Evolutionary conservation across 2,797 vertebrate genomes (phyloP).

Genomic region (Protosalanx chinensis): DNA sequence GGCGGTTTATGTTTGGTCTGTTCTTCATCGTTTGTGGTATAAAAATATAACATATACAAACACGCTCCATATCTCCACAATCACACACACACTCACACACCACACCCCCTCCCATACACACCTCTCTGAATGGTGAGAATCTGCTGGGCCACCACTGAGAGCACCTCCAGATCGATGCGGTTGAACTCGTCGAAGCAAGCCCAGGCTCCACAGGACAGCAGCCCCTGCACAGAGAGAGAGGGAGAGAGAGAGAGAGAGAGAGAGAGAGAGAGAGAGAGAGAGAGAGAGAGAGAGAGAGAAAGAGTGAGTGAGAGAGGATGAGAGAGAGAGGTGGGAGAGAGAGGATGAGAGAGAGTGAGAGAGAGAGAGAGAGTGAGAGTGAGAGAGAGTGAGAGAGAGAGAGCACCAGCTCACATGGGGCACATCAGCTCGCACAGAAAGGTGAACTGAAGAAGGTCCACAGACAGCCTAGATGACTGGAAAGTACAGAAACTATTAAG

Average conservation of each 20-base stretch:
- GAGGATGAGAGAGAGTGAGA: background rate
- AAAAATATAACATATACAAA: background rate
- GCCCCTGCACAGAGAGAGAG: conserved; percentile 67
- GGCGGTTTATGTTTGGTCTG: too few relatives aligned
- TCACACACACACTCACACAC: background rate
- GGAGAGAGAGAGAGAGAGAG: background rate
- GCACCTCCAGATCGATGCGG: conserved; percentile 91
- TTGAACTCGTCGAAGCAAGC: conserved; percentile 96
- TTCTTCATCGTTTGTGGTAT: background rate
- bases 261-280: too few relatives aligned
- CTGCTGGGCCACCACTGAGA: conserved; percentile 92
- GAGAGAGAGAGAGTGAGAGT: too few relatives aligned
- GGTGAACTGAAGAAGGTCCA: too few relatives aligned
- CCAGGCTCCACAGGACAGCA: conserved; percentile 90
- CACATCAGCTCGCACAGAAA: background rate
- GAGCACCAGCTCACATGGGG: too few relatives aligned
- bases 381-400: background rate
- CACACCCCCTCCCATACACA: background rate
- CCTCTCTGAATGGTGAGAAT: conserved; percentile 79
- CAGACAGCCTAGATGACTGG: too few relatives aligned
- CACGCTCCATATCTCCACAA: background rate
- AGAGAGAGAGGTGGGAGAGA: conserved; percentile 11
- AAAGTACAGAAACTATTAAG: too few relatives aligned
- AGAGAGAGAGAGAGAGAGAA: too few relatives aligned
- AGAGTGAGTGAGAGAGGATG: background rate